Percentiles rank a stretch among this genome's conserved stretches.
Evolutionary conservation across 2,888 invertebrate genomes (phyloP).

Genomic region (Rhagophthalmus giganteus): DNA sequence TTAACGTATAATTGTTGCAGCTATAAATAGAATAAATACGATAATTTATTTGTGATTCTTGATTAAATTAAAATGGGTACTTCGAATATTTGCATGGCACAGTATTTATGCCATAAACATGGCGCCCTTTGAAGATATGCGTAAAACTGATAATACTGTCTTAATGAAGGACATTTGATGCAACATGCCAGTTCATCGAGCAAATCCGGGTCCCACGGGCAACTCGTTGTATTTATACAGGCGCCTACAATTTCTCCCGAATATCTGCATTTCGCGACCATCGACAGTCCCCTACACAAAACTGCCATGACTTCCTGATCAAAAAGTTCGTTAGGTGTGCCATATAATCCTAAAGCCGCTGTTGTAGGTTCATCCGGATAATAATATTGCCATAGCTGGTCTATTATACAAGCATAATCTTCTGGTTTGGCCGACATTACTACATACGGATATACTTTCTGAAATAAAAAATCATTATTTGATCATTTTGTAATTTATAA

Average conservation of each 20-base stretch:
- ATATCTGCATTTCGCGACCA: slow-evolving; percentile 52
- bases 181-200: slow-evolving; percentile 60
- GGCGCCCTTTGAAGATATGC: slow-evolving; percentile 59
- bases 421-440: slow-evolving; percentile 54
- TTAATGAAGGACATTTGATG: slow-evolving; percentile 53
- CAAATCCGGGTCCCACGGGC: slow-evolving; percentile 59
- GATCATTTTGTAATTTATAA: not conserved
- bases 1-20: too few relatives aligned
- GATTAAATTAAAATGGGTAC: too few relatives aligned
- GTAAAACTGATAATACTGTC: slow-evolving; percentile 57
- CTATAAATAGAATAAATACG: too few relatives aligned
- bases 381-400: slow-evolving; percentile 58
- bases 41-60: too few relatives aligned
- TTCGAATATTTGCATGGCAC: slow-evolving; percentile 57
- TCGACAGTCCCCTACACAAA: slow-evolving; percentile 51
- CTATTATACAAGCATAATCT: slow-evolving; percentile 55
- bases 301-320: slow-evolving; percentile 53
- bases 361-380: slow-evolving; percentile 61
- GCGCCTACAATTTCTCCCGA: slow-evolving; percentile 55
- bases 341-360: slow-evolving; percentile 55
- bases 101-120: slow-evolving; percentile 55
- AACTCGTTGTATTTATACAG: slow-evolving; percentile 55
- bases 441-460: slow-evolving; percentile 35
- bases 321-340: slow-evolving; percentile 52
- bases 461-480: not conserved